These are phyloP conservation scores for Alcis repandata DNA, from an alignment of 2,888 invertebrate genomes.

Conservation along the genomic window DNA sequence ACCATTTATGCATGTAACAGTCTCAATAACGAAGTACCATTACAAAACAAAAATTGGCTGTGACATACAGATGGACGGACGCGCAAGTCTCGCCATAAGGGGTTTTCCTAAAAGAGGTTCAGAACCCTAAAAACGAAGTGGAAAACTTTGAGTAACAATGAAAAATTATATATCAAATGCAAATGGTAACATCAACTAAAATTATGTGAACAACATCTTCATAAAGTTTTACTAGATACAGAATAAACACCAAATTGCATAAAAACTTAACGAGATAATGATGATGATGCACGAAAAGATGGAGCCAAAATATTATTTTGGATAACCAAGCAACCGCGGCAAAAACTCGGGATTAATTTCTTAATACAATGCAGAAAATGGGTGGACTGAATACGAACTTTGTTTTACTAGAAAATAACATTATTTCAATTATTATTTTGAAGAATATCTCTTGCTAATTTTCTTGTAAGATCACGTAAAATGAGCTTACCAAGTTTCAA, in stretches of 20 bases:
- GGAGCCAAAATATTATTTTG: constrained; percentile 16
- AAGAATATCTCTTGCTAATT: background rate
- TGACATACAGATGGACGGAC: too few relatives aligned
- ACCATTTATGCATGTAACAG: too few relatives aligned
- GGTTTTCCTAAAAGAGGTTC: too few relatives aligned
- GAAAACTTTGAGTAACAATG: too few relatives aligned
- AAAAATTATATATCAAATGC: too few relatives aligned
- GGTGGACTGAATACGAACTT: constrained; percentile 19
- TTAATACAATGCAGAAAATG: constrained; percentile 8
- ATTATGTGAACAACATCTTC: background rate
- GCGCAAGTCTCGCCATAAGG: too few relatives aligned
- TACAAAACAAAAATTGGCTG: too few relatives aligned
- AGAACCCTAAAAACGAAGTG: too few relatives aligned
- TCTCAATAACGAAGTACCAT: too few relatives aligned
- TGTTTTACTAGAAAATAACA: background rate
- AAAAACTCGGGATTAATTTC: constrained; percentile 20
- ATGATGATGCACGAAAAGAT: background rate
- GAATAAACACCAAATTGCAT: constrained; percentile 14
- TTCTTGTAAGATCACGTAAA: background rate
- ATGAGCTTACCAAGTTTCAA: background rate
- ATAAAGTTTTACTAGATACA: background rate
- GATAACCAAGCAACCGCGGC: constrained; percentile 14
- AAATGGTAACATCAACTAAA: too few relatives aligned
- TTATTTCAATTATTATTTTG: background rate
- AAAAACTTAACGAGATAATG: constrained; percentile 2